Base-by-base conservation (phyloP, 1,140 invertebrate species). In the Zaprionus gabonicus region DNA sequence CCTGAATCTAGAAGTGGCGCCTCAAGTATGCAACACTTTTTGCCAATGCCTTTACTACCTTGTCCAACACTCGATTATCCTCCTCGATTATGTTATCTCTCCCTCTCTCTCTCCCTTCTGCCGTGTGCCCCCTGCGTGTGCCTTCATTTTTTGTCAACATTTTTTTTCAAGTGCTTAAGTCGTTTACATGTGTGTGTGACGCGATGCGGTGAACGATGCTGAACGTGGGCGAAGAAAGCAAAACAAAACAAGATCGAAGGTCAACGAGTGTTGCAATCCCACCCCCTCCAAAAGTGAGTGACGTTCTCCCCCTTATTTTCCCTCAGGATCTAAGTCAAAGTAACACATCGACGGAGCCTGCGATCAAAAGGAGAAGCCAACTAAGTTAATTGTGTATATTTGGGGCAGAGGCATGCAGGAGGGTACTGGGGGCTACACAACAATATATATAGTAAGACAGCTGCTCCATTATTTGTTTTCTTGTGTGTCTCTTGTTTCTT, bases 101-200 rank as follows among this genome's bases (percentile, higher is more conserved):
- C 38, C 6, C 38, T 41, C 46, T 31, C 41, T n/a, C 15, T 41
- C 38, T 17, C n/a, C 4, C 38, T 41, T n/a, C 38, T 41, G 38
- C 15, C 38, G 38, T 41, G 38, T n/a, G 41, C 41, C 41, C 17
- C n/a, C 41, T 46, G 17, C n/a, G 41, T 46, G 41, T 46, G n/a
- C 41, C 6, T 17, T 17, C n/a, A 0, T 64, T 70, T 75, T 75
- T 63, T 71, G 25, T 65, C 34, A 1, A 20, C 5, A 38, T 7
- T 76, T 76, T 75, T 75, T 76, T 76, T 76, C 27, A 64, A 71
- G 73, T 76, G 73, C 46, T 64, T 9, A 46, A 17, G 7, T n/a
- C 41, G 7, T 46, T 46, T 46, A 46, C 41, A 46, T 46, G 41
- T 46, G 28, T 31, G 6, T 31, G 41, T 46, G n/a, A 46, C 41